phyloP scores from a whole-genome alignment of 2,888 invertebrate genomes.

The Andrena dorsata region DNA sequence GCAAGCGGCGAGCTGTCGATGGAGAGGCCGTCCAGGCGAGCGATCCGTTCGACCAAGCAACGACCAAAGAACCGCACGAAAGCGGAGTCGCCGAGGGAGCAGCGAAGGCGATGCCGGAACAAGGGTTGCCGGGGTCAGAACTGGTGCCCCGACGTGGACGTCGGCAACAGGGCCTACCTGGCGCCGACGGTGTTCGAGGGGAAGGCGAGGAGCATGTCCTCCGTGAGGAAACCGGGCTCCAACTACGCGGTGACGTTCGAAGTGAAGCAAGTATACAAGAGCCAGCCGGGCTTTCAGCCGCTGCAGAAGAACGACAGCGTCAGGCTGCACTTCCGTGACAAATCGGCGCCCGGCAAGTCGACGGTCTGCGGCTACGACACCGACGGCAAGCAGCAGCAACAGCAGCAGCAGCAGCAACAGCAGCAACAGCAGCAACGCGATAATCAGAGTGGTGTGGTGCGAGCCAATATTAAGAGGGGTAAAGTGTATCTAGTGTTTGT shows the following conservation, averaged over 20 bases:
- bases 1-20: constrained; percentile 57
- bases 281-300: constrained; percentile 85
- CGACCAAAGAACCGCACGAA: constrained; percentile 76
- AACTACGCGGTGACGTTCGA: constrained; percentile 89
- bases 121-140: constrained; percentile 80
- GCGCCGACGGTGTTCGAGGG: constrained; percentile 90
- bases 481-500: constrained; percentile 88
- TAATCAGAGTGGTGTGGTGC: constrained; percentile 84
- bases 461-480: constrained; percentile 87
- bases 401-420: constrained; percentile 69
- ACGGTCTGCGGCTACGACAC: constrained; percentile 81
- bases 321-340: constrained; percentile 86
- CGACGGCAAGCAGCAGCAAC: constrained; percentile 70
- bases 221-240: constrained; percentile 86
- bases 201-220: constrained; percentile 88
- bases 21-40: constrained; percentile 66
- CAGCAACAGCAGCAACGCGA: constrained; percentile 73
- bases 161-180: constrained; percentile 88
- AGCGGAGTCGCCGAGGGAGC: constrained; percentile 80
- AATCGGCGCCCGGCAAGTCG: constrained; percentile 81
- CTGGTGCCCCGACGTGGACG: constrained; percentile 88
- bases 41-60: constrained; percentile 74
- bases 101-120: constrained; percentile 80
- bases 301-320: constrained; percentile 85
- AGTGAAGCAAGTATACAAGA: constrained; percentile 88